Evolutionary conservation across 2,888 invertebrate genomes (phyloP).

Genomic region (Ectropis crepuscularia): DNA sequence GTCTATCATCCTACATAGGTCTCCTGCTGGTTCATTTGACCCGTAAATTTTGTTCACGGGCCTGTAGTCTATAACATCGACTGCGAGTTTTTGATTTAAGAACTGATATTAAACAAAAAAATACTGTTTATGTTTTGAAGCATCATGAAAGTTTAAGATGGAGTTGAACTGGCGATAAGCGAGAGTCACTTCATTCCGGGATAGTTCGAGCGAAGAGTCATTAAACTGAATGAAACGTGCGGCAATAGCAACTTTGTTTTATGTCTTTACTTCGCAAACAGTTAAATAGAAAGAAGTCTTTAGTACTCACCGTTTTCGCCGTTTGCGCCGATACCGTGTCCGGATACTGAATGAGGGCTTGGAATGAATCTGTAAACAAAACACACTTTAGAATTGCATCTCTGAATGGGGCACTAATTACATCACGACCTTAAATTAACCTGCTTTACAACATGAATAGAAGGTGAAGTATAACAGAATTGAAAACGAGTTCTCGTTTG

Average conservation of each 20-base stretch:
- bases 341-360: constrained; percentile 99
- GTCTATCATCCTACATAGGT: too few species aligned
- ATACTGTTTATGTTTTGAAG: constrained; percentile 24
- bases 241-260: constrained; percentile 79
- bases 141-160: constrained; percentile 51
- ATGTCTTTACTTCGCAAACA: constrained; percentile 74
- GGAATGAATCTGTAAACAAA: constrained; percentile 93
- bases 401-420: constrained; percentile 23
- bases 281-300: constrained; percentile 75
- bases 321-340: constrained; percentile 98
- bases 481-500: neutral
- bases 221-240: constrained; percentile 80
- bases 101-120: neutral
- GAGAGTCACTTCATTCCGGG: constrained; percentile 68
- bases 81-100: neutral
- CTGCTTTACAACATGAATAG: constrained; percentile 11
- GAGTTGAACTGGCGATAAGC: constrained; percentile 55
- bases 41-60: too few species aligned
- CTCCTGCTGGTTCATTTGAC: too few species aligned
- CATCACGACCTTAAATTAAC: constrained; percentile 3
- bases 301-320: constrained; percentile 94
- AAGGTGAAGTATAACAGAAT: neutral
- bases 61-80: too few species aligned
- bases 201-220: constrained; percentile 73
- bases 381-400: constrained; percentile 34